A percentile compares a stretch with the other conserved stretches of the same genome.
Evolutionary conservation across 2,888 invertebrate species (phyloP).

Genomic region (Hydrotaea diabolus): DNA sequence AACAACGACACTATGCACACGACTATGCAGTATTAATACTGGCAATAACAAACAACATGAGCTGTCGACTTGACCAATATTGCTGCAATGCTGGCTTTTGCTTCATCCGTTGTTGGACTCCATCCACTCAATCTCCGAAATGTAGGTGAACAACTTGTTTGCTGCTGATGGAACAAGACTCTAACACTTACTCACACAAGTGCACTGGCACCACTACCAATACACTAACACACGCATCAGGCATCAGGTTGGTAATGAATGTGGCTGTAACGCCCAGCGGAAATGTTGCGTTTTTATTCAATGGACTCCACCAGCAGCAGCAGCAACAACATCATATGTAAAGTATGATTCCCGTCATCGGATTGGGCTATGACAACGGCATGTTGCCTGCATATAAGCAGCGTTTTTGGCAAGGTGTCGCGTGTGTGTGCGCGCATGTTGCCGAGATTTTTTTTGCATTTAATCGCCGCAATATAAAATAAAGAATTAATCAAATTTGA

Average conservation of each 20-base stretch:
- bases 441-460: slow-evolving; percentile 2
- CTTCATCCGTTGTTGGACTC: not conserved
- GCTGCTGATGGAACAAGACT: not conserved
- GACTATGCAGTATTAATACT: too few relatives aligned
- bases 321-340: too few relatives aligned
- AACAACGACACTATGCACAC: slow-evolving; percentile 43
- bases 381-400: not conserved
- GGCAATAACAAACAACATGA: slow-evolving; percentile 33
- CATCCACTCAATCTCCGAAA: slow-evolving; percentile 35
- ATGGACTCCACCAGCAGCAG: not conserved
- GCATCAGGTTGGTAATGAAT: slow-evolving; percentile 50
- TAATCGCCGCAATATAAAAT: slow-evolving; percentile 20
- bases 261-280: slow-evolving; percentile 63
- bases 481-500: slow-evolving; percentile 31
- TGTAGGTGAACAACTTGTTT: slow-evolving; percentile 68
- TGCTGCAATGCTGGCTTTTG: slow-evolving; percentile 3
- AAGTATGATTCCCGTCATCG: slow-evolving; percentile 26
- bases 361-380: slow-evolving; percentile 7
- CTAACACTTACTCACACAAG: not conserved
- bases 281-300: slow-evolving; percentile 49
- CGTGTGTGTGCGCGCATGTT: not conserved
- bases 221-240: too few relatives aligned
- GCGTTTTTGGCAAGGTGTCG: too few relatives aligned
- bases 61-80: slow-evolving; percentile 54
- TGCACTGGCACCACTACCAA: not conserved